These are phyloP conservation scores for Mobula birostris DNA, from an alignment of 2,113 vertebrate species.

Conservation along the genomic window DNA sequence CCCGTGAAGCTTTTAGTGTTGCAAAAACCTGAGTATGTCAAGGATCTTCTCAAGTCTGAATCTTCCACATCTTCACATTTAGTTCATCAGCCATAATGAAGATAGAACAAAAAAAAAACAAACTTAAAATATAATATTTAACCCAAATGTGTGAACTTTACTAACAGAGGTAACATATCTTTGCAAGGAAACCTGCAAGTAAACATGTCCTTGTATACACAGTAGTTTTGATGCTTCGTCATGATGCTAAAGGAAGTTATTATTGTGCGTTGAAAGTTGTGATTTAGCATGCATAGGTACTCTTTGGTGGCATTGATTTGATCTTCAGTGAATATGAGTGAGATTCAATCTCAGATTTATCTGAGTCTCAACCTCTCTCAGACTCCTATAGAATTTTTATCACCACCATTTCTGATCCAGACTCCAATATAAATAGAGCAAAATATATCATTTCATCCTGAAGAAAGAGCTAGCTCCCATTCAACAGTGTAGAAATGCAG, in stretches of 20 bases:
- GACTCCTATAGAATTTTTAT: not conserved
- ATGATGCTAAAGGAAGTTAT: not conserved
- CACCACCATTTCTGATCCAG: not conserved
- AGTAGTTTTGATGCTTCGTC: not conserved
- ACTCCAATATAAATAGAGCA: not conserved
- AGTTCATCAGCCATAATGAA: not conserved
- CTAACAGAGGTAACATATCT: not conserved
- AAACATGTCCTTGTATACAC: no score
- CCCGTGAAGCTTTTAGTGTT: not conserved
- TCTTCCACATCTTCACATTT: not conserved
- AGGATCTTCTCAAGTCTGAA: not conserved
- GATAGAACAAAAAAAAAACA: not conserved
- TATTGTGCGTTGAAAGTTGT: not conserved
- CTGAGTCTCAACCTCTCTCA: no score
- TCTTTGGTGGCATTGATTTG: not conserved
- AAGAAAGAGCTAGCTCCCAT: not conserved
- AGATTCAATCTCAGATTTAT: no score
- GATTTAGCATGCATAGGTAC: not conserved
- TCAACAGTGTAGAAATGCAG: not conserved
- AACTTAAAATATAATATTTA: not conserved
- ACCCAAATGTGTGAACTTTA: not conserved
- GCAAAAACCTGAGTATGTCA: not conserved
- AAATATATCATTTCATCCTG: no score
- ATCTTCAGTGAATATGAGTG: not conserved
- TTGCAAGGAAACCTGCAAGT: not conserved